Evolutionary conservation across 2,888 invertebrate species (phyloP), one percentile per base, ranked within the genome.

Genomic region (Volucella inanis): DNA sequence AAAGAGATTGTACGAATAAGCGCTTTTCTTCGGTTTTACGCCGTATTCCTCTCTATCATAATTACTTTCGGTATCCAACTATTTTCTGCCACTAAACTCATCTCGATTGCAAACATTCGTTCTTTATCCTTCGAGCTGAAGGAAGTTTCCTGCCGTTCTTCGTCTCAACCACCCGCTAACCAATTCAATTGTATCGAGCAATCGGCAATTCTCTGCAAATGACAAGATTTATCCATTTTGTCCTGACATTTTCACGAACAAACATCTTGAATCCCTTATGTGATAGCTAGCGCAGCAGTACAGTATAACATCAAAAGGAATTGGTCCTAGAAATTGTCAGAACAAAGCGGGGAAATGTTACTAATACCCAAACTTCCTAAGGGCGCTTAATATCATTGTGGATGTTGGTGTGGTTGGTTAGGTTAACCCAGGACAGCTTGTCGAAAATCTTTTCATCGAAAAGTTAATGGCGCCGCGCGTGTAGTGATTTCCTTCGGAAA

Each of bases 151-250:
- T 50, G 47, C n/a, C 59, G 15, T 41, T 43, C 54, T n/a, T 22
- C 64, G 52, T 45, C 67, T 12, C 57, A 12, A n/a, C 39, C 18
- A 2, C 39, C 31, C 41, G 61, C 9, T 52, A 49, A 38, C 71
- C 49, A 64, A 68, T 75, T 72, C 76, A 85, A 85, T 85, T 85
- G 85, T 85, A 80, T 80, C 70, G 75, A 76, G 71, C 65, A 76
- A 80, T 85, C 85, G 80, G 71, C 65, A 80, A 80, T 80, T 76
- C 80, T 76, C 75, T 85, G 85, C 80, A 50, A 85, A 80, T 80
- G 85, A 85, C 85, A 85, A 85, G 85, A 85, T 80, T 85, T 85
- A 80, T 85, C 85, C 85, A 85, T 80, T 85, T 85, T 80, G 85
- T 85, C 80, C 80, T 85, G 85, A 85, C 85, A 85, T 85, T 65